Evolutionary conservation across 2,888 invertebrate species (phyloP).

Genomic region (Dendrolimus pini): DNA sequence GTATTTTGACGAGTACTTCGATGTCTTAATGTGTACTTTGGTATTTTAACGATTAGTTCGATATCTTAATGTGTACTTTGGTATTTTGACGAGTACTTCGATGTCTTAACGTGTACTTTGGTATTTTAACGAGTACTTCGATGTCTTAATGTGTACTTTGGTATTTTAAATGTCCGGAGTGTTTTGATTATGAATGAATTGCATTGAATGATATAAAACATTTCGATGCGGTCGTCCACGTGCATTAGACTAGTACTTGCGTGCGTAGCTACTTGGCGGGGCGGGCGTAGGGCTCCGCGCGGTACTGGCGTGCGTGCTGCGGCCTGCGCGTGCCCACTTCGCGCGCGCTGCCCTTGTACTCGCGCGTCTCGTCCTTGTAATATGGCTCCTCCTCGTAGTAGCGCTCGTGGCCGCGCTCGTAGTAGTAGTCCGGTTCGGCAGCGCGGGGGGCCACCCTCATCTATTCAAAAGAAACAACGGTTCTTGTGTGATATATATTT

Average conservation of each 20-base stretch:
- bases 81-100: no score
- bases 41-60: no score
- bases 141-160: no score
- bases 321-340: slow-evolving; percentile 53
- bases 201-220: no score
- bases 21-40: no score
- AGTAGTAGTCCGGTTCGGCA: slow-evolving; percentile 84
- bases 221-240: background rate
- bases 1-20: no score
- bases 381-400: slow-evolving; percentile 60
- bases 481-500: no score
- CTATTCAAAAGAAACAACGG: slow-evolving; percentile 19
- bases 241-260: slow-evolving; percentile 6
- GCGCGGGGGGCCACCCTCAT: slow-evolving; percentile 67
- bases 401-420: slow-evolving; percentile 54
- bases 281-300: slow-evolving; percentile 55
- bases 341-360: slow-evolving; percentile 51
- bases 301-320: slow-evolving; percentile 32
- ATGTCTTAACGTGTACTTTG: no score
- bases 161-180: no score
- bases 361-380: slow-evolving; percentile 49
- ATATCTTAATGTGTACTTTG: no score
- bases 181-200: no score
- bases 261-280: slow-evolving; percentile 47
- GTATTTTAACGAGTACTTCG: no score